Percentiles rank a stretch among this genome's conserved stretches.
Evolutionary conservation across 2,888 invertebrate genomes (phyloP).

Genomic region (Melanophora roralis): DNA sequence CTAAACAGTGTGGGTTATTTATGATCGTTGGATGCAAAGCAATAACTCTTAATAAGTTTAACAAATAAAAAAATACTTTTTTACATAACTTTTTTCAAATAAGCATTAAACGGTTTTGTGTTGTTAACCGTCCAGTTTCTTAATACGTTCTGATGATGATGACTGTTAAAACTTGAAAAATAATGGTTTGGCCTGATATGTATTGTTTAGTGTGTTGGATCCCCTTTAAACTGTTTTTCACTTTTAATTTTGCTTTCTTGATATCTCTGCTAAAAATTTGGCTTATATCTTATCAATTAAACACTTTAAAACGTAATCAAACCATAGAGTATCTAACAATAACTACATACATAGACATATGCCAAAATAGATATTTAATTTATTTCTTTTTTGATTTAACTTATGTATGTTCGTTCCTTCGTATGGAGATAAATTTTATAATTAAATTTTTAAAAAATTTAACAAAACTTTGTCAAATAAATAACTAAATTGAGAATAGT

Average conservation of each 20-base stretch:
- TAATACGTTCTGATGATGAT: conserved; percentile 51
- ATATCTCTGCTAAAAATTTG: conserved; percentile 50
- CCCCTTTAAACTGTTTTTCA: conserved; percentile 29
- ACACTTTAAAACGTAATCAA: conserved; percentile 35
- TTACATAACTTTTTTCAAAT: background rate
- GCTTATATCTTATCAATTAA: conserved; percentile 61
- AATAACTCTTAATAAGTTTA: no score
- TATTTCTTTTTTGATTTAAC: background rate
- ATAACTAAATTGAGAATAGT: conserved; percentile 26
- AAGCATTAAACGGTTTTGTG: conserved; percentile 28
- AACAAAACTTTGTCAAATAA: no score
- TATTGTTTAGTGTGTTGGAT: background rate
- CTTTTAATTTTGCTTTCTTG: conserved; percentile 28
- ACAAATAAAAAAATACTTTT: no score
- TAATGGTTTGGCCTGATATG: background rate
- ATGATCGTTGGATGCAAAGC: conserved; percentile 5
- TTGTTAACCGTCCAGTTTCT: conserved; percentile 36
- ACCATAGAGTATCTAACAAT: conserved; percentile 19
- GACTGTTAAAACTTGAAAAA: conserved; percentile 23
- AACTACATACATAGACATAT: conserved; percentile 8
- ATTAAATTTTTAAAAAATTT: conserved; percentile 18
- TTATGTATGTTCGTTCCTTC: background rate
- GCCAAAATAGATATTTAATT: no score
- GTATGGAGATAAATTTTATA: no score
- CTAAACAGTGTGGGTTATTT: background rate